A percentile compares a stretch with the other conserved stretches of the same genome.
phyloP scores from a whole-genome alignment of 2,888 invertebrate genomes.

The Alloscopus bannaensis region DNA sequence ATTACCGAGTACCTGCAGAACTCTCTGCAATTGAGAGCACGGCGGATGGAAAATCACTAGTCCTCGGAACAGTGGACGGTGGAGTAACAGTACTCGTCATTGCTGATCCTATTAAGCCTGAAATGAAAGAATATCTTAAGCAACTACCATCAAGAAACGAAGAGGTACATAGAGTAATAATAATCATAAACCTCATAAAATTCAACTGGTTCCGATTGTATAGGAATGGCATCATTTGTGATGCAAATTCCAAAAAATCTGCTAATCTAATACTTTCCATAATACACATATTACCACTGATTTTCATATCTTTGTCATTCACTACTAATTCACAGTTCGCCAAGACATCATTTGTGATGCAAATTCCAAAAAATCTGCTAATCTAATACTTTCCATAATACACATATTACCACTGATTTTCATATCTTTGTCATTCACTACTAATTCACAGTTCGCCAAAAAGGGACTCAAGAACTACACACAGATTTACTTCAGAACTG shows the following conservation, averaged over 20 bases:
- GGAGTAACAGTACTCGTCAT: slow-evolving; percentile 85
- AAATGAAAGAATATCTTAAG: slow-evolving; percentile 79
- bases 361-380: too few species aligned
- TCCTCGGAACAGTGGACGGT: slow-evolving; percentile 94
- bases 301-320: slow-evolving; percentile 13
- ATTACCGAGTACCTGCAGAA: slow-evolving; percentile 93
- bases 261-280: slow-evolving; percentile 52
- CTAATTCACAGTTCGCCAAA: slow-evolving; percentile 64
- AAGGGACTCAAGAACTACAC: slow-evolving; percentile 61
- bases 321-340: too few species aligned
- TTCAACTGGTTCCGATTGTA: too few species aligned
- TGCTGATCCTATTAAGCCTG: slow-evolving; percentile 81
- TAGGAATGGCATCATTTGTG: too few species aligned
- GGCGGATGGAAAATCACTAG: slow-evolving; percentile 87
- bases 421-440: slow-evolving; percentile 7
- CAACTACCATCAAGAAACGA: slow-evolving; percentile 84
- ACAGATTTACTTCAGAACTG: slow-evolving; percentile 69
- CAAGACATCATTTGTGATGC: too few species aligned
- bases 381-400: not conserved
- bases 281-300: not conserved
- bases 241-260: slow-evolving; percentile 33
- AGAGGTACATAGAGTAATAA: slow-evolving; percentile 78
- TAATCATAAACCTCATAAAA: not conserved
- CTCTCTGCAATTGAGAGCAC: slow-evolving; percentile 91
- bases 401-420: not conserved